Percentiles rank a stretch among this genome's conserved stretches.
phyloP scores from a whole-genome alignment of 2,888 invertebrate species.

The Dione vanillae region DNA sequence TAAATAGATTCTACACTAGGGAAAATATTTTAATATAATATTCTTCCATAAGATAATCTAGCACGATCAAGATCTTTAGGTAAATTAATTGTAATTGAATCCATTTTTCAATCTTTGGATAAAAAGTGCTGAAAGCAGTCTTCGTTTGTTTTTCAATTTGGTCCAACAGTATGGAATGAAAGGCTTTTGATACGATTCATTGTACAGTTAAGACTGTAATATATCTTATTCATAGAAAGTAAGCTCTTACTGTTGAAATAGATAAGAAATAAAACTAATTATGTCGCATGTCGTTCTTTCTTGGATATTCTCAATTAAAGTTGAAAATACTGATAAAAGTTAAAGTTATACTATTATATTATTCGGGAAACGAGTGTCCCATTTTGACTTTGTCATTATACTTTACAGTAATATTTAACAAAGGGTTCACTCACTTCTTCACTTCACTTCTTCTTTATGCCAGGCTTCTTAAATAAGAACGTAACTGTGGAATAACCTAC shows the following conservation, averaged over 20 bases:
- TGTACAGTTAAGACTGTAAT: constrained; percentile 4
- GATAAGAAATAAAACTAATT: constrained; percentile 20
- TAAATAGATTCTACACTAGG: too few species aligned
- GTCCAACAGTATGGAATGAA: constrained; percentile 3
- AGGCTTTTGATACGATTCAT: neutral
- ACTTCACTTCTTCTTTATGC: too few species aligned
- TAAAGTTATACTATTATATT: neutral
- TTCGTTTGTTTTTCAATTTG: neutral
- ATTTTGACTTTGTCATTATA: neutral
- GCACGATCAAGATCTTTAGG: too few species aligned
- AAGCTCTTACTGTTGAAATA: constrained; percentile 2
- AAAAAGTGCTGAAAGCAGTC: neutral
- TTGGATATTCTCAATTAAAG: constrained; percentile 11
- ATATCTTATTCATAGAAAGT: constrained; percentile 7
- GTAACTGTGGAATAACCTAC: too few species aligned
- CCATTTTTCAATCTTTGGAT: neutral
- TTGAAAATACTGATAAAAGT: constrained; percentile 9
- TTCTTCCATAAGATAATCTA: too few species aligned
- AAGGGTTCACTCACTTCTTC: too few species aligned
- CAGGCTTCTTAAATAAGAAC: too few species aligned
- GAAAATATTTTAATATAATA: too few species aligned
- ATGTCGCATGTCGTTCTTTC: neutral
- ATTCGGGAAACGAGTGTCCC: neutral
- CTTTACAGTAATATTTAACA: too few species aligned
- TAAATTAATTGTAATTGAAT: neutral